Base-by-base conservation (phyloP, 2,888 invertebrate genomes). In the Arrhopalites spinosus region DNA sequence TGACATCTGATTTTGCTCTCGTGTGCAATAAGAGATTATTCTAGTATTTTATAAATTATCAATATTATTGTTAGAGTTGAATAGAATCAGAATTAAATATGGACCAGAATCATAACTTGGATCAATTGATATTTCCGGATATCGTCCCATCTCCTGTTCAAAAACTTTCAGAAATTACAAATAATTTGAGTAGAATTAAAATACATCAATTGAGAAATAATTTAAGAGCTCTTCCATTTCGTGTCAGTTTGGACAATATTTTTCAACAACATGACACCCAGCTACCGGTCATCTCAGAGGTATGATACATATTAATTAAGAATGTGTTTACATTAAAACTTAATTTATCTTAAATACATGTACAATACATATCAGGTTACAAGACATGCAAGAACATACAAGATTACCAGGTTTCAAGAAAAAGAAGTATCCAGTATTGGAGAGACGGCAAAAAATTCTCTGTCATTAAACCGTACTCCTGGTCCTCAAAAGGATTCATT, bases 401-500 rank as follows among this genome's bases (percentile, higher is more conserved):
- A 91, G 84, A 90, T 95, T 77, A n/a, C n/a, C n/a, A n/a, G n/a
- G n/a, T 86, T 89, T 7, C 91, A 91, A 79, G 91, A 92, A 83
- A 86, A 87, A 45, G 91, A 92, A 85, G 88, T 89, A 2, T 87
- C 88, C 79, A 88, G 89, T 82, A 88, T 89, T 66, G 91, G 90
- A 3, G 88, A 89, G 73, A 91, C 89, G 78, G 89, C 91, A 0
- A 89, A 88, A 83, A 93, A 92, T 85, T 93, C 93, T 0, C 89
- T 92, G 85, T 94, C 95, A 0, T 90, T 96, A 88, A 89, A 89
- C 50, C 87, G 95, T 81, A 91, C 92, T 27, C 95, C 94, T 0
- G 89, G 91, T 56, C 90, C 92, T 11, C 89, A 91, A 2, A 87
- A 88, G 59, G 89, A 92, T 83, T 89, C 91, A 67, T 89, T 92